phyloP scores from a whole-genome alignment of 2,888 invertebrate genomes.

The Smittia sp. region DNA sequence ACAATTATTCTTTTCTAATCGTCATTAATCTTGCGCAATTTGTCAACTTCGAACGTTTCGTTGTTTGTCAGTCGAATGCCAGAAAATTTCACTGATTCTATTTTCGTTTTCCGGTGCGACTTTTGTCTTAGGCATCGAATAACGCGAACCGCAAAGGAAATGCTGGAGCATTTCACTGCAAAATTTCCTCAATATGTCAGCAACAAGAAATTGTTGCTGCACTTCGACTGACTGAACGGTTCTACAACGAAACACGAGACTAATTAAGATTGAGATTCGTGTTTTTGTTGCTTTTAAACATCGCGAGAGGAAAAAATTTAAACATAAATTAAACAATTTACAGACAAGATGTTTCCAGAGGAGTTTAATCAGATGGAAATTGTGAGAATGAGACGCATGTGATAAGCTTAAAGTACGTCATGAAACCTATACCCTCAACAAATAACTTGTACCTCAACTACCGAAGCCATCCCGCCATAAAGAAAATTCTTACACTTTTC shows the following conservation, averaged over 20 bases:
- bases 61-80: slow-evolving; percentile 2
- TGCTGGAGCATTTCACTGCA: too few species aligned
- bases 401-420: too few species aligned
- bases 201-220: background rate
- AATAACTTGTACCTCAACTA: background rate
- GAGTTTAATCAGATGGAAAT: background rate
- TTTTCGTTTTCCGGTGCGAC: background rate
- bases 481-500: background rate
- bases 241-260: slow-evolving; percentile 19
- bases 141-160: too few species aligned
- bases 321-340: slow-evolving; percentile 25
- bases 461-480: background rate
- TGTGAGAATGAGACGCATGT: too few species aligned
- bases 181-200: background rate
- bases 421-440: too few species aligned
- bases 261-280: slow-evolving; percentile 15
- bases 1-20: slow-evolving; percentile 15
- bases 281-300: slow-evolving; percentile 8
- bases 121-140: background rate
- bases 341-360: slow-evolving; percentile 5
- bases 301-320: background rate
- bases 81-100: background rate
- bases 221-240: background rate
- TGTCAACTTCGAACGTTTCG: too few species aligned
- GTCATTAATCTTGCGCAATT: slow-evolving; percentile 20